Percentiles rank a stretch among this genome's conserved stretches.
These are phyloP conservation scores for Papilio xuthus DNA, from an alignment of 1,140 invertebrate species.

Conservation along the genomic window DNA sequence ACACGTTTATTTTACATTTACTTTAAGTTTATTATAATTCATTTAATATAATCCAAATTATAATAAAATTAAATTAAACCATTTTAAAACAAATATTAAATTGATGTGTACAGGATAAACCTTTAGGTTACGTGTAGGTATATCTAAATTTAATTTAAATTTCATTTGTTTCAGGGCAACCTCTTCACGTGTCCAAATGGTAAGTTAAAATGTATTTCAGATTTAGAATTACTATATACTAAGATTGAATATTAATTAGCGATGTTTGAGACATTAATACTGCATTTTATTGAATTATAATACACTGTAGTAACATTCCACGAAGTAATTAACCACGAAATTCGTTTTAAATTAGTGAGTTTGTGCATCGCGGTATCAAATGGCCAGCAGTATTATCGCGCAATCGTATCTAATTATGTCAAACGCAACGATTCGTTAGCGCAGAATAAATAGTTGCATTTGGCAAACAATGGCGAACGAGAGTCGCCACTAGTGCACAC, in stretches of 20 bases:
- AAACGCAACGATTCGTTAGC: constrained; percentile 41
- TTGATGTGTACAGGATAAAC: neutral
- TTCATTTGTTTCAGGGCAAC: constrained; percentile 82
- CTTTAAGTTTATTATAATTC: neutral
- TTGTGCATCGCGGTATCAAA: constrained; percentile 16
- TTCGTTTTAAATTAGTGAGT: constrained; percentile 26
- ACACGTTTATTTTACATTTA: neutral
- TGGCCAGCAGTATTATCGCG: constrained; percentile 19
- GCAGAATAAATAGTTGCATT: constrained; percentile 43
- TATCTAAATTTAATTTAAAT: neutral
- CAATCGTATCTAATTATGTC: constrained; percentile 43
- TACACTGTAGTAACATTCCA: neutral
- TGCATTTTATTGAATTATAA: neutral
- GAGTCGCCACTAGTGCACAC: constrained; percentile 39
- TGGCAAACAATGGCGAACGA: constrained; percentile 50
- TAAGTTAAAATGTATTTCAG: constrained; percentile 74
- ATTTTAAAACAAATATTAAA: too few species aligned
- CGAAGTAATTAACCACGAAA: constrained; percentile 30
- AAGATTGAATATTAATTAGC: too few species aligned
- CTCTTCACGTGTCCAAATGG: constrained; percentile 86
- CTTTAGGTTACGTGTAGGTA: neutral
- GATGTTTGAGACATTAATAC: too few species aligned
- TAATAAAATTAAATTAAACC: too few species aligned
- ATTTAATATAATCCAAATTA: neutral
- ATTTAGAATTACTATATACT: neutral